Evolutionary conservation across 2,888 invertebrate species (phyloP), one percentile per base, ranked within the genome.

Genomic region (Monoplex corrugatus): DNA sequence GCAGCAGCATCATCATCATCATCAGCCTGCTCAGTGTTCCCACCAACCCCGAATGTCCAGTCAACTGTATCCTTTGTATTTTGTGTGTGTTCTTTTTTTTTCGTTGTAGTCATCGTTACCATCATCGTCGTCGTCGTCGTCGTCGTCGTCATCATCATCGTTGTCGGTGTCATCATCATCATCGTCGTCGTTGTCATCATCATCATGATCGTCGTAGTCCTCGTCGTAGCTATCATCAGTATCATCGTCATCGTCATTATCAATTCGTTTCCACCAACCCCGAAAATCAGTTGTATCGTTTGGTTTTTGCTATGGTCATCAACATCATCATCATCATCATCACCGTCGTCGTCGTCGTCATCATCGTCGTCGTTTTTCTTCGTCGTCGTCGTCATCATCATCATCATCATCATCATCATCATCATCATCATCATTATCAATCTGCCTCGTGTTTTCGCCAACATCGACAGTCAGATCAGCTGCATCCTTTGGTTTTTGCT

Each of bases 331-430:
- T n/a, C n/a, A n/a, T n/a, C n/a, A n/a, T n/a, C n/a, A n/a, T n/a
- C n/a, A n/a, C n/a, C n/a, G n/a, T n/a, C n/a, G n/a, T n/a, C n/a
- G n/a, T n/a, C n/a, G n/a, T n/a, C n/a, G n/a, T 35, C 6, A 16
- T 75, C 75, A 35, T 75, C 38, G 23, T 38, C 75, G 38, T 75
- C 16, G n/a, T n/a, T n/a, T n/a, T n/a, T n/a, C n/a, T n/a, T 68
- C 28, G 16, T 8, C 13, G n/a, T 80, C 5, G 35, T 40, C 32
- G n/a, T 38, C 13, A 44, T 50, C n/a, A 50, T 1, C 45, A 85
- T 85, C 19, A 85, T 57, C 45, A 57, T 57, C 45, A 85, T 57
- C 28, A 85, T 57, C 45, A 85, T 35, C 45, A 13, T 6, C 45
- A 16, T 85, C 32, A 32, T 85, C 13, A 13, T 85, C 13, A 57